phyloP scores from a whole-genome alignment of 1,140 invertebrate genomes.

The Drosophila teissieri region DNA sequence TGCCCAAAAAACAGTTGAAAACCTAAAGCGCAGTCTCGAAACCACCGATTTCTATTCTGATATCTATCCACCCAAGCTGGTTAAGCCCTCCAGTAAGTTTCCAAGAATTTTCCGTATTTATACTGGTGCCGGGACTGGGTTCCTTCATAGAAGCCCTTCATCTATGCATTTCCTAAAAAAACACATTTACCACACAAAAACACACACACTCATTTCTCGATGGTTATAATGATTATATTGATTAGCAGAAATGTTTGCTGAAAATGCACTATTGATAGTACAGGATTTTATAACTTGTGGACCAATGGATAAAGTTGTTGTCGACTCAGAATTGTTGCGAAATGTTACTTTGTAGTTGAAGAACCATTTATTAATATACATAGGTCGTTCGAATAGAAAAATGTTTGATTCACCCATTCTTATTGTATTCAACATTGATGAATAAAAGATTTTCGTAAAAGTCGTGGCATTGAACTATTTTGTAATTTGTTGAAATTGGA shows the following conservation, averaged over 20 bases:
- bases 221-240: constrained; percentile 20
- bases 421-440: constrained; percentile 57
- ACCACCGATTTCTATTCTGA: constrained; percentile 40
- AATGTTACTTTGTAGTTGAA: constrained; percentile 23
- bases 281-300: constrained; percentile 45
- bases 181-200: constrained; percentile 17
- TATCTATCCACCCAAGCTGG: constrained; percentile 56
- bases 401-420: constrained; percentile 34
- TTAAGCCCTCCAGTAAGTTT: constrained; percentile 64
- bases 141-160: constrained; percentile 17
- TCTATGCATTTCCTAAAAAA: constrained; percentile 34
- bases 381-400: constrained; percentile 25
- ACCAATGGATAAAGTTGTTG: constrained; percentile 52
- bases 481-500: background rate
- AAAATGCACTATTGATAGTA: constrained; percentile 19
- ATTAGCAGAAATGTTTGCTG: constrained; percentile 32
- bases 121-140: constrained; percentile 48
- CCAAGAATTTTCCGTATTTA: constrained; percentile 15
- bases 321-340: constrained; percentile 40
- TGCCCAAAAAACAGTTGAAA: constrained; percentile 51
- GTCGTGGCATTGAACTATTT: background rate
- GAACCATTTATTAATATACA: constrained; percentile 3
- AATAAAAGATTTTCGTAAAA: constrained; percentile 64
- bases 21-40: constrained; percentile 58
- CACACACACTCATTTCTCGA: constrained; percentile 11